A percentile compares a stretch with the other conserved stretches of the same genome.
Conservation (phyloP, 1,140 invertebrate genomes). For the Vollenhovia emeryi region DNA sequence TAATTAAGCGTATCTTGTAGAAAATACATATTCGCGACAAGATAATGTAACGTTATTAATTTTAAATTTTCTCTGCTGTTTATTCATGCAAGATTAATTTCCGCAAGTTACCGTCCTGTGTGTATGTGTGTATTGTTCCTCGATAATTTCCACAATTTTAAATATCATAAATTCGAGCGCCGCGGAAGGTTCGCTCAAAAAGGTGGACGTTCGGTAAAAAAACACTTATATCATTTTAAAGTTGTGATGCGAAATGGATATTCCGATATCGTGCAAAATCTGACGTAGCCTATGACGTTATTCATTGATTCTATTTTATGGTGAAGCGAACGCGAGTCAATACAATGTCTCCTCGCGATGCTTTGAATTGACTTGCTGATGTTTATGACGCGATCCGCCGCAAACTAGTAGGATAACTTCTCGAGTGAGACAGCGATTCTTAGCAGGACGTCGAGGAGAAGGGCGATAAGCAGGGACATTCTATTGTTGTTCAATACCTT, state of each 20-base stretch:
- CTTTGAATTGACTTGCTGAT: conserved; percentile 6
- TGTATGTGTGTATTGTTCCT: neutral
- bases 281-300: neutral
- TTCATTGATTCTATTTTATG: conserved; percentile 18
- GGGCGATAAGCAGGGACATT: conserved; percentile 46
- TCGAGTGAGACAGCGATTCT: conserved; percentile 24
- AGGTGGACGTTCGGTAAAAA: neutral
- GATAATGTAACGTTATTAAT: conserved; percentile 14
- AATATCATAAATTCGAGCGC: neutral
- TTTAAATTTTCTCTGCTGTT: neutral
- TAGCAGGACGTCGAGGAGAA: neutral
- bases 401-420: conserved; percentile 32
- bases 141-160: conserved; percentile 22
- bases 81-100: neutral
- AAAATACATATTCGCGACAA: conserved; percentile 5
- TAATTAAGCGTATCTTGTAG: neutral
- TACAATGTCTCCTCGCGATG: neutral
- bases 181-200: neutral
- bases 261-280: neutral
- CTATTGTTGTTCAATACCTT: conserved; percentile 64
- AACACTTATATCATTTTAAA: conserved; percentile 4
- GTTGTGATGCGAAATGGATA: neutral
- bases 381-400: conserved; percentile 30
- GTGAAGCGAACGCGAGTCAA: conserved; percentile 33
- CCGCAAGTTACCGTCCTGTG: neutral